Evolutionary conservation across 1,140 invertebrate species (phyloP).

Genomic region (Psix sp.): DNA sequence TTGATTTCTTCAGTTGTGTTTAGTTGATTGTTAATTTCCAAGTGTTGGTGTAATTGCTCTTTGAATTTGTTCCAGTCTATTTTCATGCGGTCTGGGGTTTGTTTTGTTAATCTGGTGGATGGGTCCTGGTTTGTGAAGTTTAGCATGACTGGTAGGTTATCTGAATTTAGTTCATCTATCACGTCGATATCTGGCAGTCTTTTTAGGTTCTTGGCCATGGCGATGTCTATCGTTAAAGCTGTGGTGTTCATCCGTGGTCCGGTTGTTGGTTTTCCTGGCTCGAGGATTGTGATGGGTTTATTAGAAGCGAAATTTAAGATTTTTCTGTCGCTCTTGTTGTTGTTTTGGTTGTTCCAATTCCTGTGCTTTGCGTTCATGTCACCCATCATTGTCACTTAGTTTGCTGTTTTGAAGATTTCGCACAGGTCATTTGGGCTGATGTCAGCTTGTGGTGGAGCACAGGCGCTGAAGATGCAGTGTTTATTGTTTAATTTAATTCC

Average conservation of each 20-base stretch:
- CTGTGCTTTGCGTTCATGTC: slow-evolving; percentile 50
- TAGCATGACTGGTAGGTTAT: slow-evolving; percentile 35
- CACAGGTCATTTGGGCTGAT: slow-evolving; percentile 23
- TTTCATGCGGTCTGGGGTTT: slow-evolving; percentile 18
- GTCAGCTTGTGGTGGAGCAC: slow-evolving; percentile 22
- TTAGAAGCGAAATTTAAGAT: slow-evolving; percentile 1
- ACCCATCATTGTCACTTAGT: slow-evolving; percentile 16
- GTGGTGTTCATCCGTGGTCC: not conserved
- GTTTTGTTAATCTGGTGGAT: slow-evolving; percentile 2
- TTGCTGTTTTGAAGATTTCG: slow-evolving; percentile 17
- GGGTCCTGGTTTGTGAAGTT: slow-evolving; percentile 1
- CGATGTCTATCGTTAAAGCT: slow-evolving; percentile 1
- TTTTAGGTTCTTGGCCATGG: slow-evolving; percentile 15
- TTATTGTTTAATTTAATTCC: slow-evolving; percentile 41
- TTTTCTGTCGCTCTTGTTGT: slow-evolving; percentile 33
- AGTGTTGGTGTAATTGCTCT: slow-evolving; percentile 16
- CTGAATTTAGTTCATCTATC: slow-evolving; percentile 41
- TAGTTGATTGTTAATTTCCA: slow-evolving; percentile 8
- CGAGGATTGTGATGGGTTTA: not conserved
- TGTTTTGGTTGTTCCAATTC: slow-evolving; percentile 26
- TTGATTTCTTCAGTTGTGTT: slow-evolving; percentile 2
- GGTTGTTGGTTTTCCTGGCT: slow-evolving; percentile 8
- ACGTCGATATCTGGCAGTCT: slow-evolving; percentile 9
- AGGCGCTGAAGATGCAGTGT: slow-evolving; percentile 20
- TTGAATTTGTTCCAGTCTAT: slow-evolving; percentile 35